Evolutionary conservation across 2,113 vertebrate genomes (phyloP).

Genomic region (Triplophysa rosa): DNA sequence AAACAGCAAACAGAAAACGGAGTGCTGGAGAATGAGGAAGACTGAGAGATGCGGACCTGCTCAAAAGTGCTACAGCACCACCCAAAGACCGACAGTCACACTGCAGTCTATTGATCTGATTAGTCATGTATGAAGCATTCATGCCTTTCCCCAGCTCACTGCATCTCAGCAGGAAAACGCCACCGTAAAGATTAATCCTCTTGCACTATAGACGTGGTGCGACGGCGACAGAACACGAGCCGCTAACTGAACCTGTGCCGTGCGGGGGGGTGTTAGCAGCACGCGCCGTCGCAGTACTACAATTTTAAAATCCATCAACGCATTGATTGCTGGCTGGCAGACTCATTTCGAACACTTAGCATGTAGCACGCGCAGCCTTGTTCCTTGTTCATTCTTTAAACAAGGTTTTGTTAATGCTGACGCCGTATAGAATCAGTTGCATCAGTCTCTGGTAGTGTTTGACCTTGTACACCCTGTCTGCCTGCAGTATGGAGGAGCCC

Average conservation of each 20-base stretch:
- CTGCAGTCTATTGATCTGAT: slow-evolving; percentile 44
- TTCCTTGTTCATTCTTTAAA: slow-evolving; percentile 24
- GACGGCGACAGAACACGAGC: neutral
- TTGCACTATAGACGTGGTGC: neutral
- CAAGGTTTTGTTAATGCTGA: slow-evolving; percentile 23
- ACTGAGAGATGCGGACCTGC: neutral
- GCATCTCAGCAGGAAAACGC: slow-evolving; percentile 17
- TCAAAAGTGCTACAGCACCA: slow-evolving; percentile 56
- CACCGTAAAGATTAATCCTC: slow-evolving; percentile 11
- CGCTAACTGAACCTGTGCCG: neutral
- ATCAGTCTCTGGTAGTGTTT: slow-evolving; percentile 35
- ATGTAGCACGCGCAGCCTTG: slow-evolving; percentile 32
- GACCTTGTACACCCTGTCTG: slow-evolving; percentile 32
- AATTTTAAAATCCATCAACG: slow-evolving; percentile 12
- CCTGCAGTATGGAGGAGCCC: neutral
- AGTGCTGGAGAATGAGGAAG: slow-evolving; percentile 2
- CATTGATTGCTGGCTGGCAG: slow-evolving; percentile 31
- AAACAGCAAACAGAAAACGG: neutral
- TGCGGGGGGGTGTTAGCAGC: neutral
- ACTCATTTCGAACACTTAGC: slow-evolving; percentile 41
- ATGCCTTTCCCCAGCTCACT: slow-evolving; percentile 24
- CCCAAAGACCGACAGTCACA: slow-evolving; percentile 40
- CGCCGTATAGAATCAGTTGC: slow-evolving; percentile 3
- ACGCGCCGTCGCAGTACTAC: neutral
- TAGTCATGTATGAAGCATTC: slow-evolving; percentile 30